Evolutionary conservation across 2,888 invertebrate genomes (phyloP).

Genomic region (Girardia tigrina): DNA sequence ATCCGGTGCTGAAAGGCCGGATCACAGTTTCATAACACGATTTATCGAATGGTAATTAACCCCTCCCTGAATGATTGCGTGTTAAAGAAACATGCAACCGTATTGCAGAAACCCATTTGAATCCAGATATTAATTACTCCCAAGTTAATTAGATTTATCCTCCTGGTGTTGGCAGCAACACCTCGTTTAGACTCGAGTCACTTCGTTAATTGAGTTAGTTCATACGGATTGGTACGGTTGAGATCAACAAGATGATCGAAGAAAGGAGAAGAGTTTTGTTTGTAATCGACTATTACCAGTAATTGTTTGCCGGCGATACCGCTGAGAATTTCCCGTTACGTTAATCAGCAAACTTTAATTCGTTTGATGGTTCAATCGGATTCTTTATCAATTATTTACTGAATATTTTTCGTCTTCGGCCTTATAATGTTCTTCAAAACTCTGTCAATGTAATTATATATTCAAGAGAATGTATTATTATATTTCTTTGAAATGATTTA

Average conservation of each 20-base stretch:
- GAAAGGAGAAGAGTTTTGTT: neutral
- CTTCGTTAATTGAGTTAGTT: slow-evolving; percentile 1
- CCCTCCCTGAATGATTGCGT: neutral
- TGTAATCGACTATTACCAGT: neutral
- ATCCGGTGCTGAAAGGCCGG: slow-evolving; percentile 15
- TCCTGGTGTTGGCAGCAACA: slow-evolving; percentile 8
- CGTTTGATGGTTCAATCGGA: neutral
- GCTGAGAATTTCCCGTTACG: neutral
- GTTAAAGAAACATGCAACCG: neutral
- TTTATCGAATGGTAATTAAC: slow-evolving; percentile 13
- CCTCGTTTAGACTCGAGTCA: neutral
- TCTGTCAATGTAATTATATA: too few relatives aligned
- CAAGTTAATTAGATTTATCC: slow-evolving; percentile 13
- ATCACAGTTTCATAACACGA: slow-evolving; percentile 11
- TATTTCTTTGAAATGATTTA: too few relatives aligned
- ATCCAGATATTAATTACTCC: slow-evolving; percentile 8
- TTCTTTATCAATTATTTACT: neutral
- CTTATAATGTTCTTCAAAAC: too few relatives aligned
- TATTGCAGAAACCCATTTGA: neutral
- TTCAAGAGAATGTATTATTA: too few relatives aligned
- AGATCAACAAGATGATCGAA: neutral
- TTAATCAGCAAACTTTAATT: neutral
- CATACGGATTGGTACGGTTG: neutral
- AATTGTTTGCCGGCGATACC: neutral
- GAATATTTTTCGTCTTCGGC: neutral